These are phyloP conservation scores for Pedionomus torquatus DNA, from an alignment of 2,113 vertebrate species.

Conservation along the genomic window DNA sequence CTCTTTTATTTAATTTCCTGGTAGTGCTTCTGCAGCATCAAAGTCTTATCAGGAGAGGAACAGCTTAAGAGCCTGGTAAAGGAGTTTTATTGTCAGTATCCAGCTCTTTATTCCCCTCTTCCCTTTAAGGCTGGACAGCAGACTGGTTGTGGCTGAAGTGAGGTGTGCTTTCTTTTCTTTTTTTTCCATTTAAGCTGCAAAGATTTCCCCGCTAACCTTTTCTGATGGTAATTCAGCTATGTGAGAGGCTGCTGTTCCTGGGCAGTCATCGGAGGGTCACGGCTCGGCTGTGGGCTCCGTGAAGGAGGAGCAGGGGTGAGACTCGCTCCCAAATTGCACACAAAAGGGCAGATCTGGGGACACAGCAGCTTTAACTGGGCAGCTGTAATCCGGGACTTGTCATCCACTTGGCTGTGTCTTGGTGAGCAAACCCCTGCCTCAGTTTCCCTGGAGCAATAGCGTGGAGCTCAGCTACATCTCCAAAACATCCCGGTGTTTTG, in stretches of 20 bases:
- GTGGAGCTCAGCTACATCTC: neutral
- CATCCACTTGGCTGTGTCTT: neutral
- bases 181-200: neutral
- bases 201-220: neutral
- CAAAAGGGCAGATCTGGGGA: neutral
- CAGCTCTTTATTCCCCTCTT: constrained; percentile 25
- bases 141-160: neutral
- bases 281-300: fast-evolving
- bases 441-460: fast-evolving
- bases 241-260: neutral
- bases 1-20: constrained; percentile 58
- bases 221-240: neutral
- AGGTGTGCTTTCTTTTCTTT: neutral
- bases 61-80: constrained; percentile 35
- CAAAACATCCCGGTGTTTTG: neutral
- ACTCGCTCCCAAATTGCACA: neutral
- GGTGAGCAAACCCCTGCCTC: neutral
- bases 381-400: neutral
- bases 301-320: neutral
- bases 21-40: constrained; percentile 9
- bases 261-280: fast-evolving
- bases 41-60: constrained; percentile 35
- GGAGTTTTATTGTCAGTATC: constrained; percentile 22
- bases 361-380: neutral
- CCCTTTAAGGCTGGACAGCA: neutral